Evolutionary conservation across 2,113 vertebrate species (phyloP).

Genomic region (Siniperca knerii): DNA sequence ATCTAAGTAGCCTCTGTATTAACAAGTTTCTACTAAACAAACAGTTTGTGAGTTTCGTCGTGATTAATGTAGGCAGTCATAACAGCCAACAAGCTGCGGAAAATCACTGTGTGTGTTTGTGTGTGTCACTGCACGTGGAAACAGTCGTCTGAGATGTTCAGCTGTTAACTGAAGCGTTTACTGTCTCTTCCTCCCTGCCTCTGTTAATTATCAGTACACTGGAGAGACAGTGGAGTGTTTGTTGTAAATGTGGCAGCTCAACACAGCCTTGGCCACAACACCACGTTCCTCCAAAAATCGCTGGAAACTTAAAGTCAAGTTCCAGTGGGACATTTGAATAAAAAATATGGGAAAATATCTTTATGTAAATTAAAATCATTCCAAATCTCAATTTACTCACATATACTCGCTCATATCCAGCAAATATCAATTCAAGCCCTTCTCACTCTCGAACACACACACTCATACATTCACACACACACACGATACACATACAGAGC

Average conservation of each 20-base stretch:
- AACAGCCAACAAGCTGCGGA: slow-evolving; percentile 19
- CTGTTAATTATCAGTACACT: slow-evolving; percentile 27
- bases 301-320: slow-evolving; percentile 47
- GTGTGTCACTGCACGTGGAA: background rate
- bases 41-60: slow-evolving; percentile 5
- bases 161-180: background rate
- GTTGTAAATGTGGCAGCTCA: slow-evolving; percentile 37
- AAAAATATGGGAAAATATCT: slow-evolving; percentile 77
- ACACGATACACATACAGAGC: slow-evolving; percentile 6
- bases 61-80: slow-evolving; percentile 33
- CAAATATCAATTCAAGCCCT: background rate
- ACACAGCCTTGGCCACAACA: slow-evolving; percentile 36
- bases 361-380: slow-evolving; percentile 68
- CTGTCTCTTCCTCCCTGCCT: slow-evolving; percentile 12
- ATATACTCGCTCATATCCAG: background rate
- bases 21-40: slow-evolving; percentile 38
- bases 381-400: slow-evolving; percentile 50
- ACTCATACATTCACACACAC: background rate
- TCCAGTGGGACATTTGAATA: slow-evolving; percentile 34
- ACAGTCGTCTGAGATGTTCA: slow-evolving; percentile 7
- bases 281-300: slow-evolving; percentile 51
- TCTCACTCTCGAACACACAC: background rate
- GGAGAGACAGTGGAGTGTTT: slow-evolving; percentile 28
- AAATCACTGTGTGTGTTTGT: slow-evolving; percentile 2
- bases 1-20: slow-evolving; percentile 22